Evolutionary conservation across 2,888 invertebrate genomes (phyloP).

Genomic region (Drosophila setosimentum): DNA sequence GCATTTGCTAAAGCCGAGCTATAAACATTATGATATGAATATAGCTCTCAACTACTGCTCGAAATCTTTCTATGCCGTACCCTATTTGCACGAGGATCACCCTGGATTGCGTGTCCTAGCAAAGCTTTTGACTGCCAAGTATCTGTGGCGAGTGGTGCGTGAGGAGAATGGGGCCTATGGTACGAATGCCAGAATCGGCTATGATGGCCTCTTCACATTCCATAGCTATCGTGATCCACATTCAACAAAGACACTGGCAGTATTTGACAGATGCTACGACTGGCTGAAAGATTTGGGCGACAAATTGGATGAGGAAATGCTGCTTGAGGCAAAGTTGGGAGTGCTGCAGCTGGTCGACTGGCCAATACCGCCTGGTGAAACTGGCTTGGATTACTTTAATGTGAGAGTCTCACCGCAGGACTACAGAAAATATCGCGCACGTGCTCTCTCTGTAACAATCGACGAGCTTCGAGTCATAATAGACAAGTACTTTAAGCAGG

Average conservation of each 20-base stretch:
- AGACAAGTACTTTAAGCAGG: conserved; percentile 88
- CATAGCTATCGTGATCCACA: conserved; percentile 97
- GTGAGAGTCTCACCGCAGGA: conserved; percentile 91
- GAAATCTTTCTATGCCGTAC: conserved; percentile 91
- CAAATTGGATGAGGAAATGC: conserved; percentile 88
- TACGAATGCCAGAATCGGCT: conserved; percentile 90
- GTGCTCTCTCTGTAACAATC: conserved; percentile 89
- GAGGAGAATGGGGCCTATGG: conserved; percentile 98
- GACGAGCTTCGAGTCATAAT: conserved; percentile 90
- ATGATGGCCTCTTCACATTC: conserved; percentile 92
- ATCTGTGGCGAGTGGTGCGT: conserved; percentile 92
- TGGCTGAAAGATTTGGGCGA: conserved; percentile 90
- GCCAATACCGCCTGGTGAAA: conserved; percentile 92
- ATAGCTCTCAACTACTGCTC: conserved; percentile 95
- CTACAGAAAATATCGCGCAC: conserved; percentile 90
- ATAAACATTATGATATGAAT: conserved; percentile 92
- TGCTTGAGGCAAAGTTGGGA: conserved; percentile 95
- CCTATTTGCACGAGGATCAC: conserved; percentile 92
- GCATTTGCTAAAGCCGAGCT: conserved; percentile 86
- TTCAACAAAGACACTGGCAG: conserved; percentile 91
- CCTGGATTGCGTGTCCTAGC: conserved; percentile 91
- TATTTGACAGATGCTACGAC: conserved; percentile 90
- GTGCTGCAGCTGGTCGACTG: conserved; percentile 94
- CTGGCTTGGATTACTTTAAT: conserved; percentile 91
- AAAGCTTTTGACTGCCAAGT: conserved; percentile 91